Conservation (phyloP, 2,797 vertebrate species). For the Anabas testudineus region DNA sequence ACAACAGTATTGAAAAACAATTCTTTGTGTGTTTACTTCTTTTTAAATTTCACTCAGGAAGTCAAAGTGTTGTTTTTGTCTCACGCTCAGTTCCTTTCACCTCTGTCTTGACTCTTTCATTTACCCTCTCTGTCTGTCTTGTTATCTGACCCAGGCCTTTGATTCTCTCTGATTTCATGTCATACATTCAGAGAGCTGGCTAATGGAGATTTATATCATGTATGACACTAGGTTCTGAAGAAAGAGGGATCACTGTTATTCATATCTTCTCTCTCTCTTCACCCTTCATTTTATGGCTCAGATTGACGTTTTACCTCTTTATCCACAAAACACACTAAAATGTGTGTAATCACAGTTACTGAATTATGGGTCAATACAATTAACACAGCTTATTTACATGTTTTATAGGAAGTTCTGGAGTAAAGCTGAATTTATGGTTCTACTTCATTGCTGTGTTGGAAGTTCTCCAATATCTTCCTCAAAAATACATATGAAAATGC, state of each 20-base stretch:
- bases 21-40: not conserved
- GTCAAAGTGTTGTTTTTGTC: not conserved
- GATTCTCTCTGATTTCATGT: slow-evolving; percentile 23
- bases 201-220: slow-evolving; percentile 55
- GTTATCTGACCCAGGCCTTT: slow-evolving; percentile 17
- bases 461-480: no score
- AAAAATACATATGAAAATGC: no score
- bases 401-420: no score
- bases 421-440: no score
- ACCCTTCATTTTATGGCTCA: no score
- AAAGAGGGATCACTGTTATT: not conserved
- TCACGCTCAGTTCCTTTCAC: not conserved
- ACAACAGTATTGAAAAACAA: not conserved
- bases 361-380: no score
- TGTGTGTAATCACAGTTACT: no score
- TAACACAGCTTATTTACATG: no score
- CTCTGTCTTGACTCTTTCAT: not conserved
- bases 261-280: not conserved
- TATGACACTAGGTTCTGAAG: slow-evolving; percentile 4
- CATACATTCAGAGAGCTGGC: not conserved
- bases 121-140: slow-evolving; percentile 3
- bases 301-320: no score
- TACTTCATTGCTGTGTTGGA: no score
- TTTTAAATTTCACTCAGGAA: not conserved
- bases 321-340: no score